Evolutionary conservation across 2,888 invertebrate genomes (phyloP).

Genomic region (Nematopogon swammerdamellus): DNA sequence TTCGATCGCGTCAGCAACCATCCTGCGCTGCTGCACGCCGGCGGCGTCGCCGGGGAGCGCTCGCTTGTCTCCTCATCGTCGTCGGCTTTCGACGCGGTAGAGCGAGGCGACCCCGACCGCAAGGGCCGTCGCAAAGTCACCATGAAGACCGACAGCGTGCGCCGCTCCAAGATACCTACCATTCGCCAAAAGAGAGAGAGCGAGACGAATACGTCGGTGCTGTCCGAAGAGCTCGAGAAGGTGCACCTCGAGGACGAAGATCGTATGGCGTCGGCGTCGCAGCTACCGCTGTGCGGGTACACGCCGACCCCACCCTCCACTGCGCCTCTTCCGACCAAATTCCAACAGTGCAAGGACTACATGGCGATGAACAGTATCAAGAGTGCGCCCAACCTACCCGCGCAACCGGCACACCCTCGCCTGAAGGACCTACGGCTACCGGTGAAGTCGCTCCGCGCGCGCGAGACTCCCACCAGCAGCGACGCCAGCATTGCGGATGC

Average conservation of each 20-base stretch:
- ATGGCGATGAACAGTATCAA: slow-evolving; percentile 74
- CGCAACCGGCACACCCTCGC: slow-evolving; percentile 65
- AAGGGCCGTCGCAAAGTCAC: slow-evolving; percentile 58
- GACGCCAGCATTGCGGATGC: slow-evolving; percentile 63
- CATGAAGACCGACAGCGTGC: slow-evolving; percentile 51
- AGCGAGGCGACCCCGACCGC: slow-evolving; percentile 44
- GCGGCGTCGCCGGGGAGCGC: slow-evolving; percentile 30
- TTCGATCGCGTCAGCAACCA: slow-evolving; percentile 80
- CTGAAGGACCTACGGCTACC: slow-evolving; percentile 72
- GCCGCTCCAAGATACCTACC: slow-evolving; percentile 60
- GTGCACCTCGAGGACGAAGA: slow-evolving; percentile 61
- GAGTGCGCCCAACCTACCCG: slow-evolving; percentile 76
- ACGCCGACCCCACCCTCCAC: slow-evolving; percentile 83
- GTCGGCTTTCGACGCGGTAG: slow-evolving; percentile 48
- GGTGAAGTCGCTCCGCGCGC: slow-evolving; percentile 63
- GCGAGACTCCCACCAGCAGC: slow-evolving; percentile 60
- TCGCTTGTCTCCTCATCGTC: slow-evolving; percentile 48
- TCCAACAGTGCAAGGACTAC: slow-evolving; percentile 66
- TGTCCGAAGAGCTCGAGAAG: slow-evolving; percentile 58
- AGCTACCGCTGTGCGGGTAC: slow-evolving; percentile 66
- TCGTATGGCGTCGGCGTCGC: slow-evolving; percentile 53
- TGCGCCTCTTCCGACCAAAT: slow-evolving; percentile 78
- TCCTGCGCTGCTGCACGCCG: slow-evolving; percentile 64
- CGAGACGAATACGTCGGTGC: slow-evolving; percentile 34
- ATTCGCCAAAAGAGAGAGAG: slow-evolving; percentile 50